Conservation (phyloP, 2,888 invertebrate species). For the Xestoiulus laeticollis region DNA sequence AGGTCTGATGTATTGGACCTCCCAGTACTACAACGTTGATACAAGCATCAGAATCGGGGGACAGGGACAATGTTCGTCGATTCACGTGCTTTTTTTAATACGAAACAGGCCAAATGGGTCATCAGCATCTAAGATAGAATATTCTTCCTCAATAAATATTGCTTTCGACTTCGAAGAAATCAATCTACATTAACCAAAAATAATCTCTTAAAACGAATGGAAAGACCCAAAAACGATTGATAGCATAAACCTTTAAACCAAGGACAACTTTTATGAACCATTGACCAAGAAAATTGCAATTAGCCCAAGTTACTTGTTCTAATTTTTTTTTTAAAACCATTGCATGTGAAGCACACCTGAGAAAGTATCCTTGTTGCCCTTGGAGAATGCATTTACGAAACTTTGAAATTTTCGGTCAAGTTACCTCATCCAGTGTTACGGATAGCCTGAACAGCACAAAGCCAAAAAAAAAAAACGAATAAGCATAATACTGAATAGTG, state of each 20-base stretch:
- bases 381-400: neutral
- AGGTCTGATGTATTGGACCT: too few relatives aligned
- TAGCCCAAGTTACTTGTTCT: neutral
- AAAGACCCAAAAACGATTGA: neutral
- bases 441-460: too few relatives aligned
- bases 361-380: neutral
- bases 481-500: too few relatives aligned
- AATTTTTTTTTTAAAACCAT: neutral
- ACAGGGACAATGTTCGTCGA: neutral
- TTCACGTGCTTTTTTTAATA: too few relatives aligned
- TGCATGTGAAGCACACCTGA: neutral
- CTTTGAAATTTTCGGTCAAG: neutral
- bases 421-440: neutral
- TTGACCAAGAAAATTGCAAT: neutral
- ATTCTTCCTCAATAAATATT: neutral
- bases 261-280: neutral
- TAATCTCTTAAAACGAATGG: neutral
- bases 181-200: too few relatives aligned
- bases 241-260: too few relatives aligned
- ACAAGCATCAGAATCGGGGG: neutral
- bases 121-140: neutral
- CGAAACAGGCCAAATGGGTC: neutral
- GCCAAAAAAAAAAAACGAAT: too few relatives aligned
- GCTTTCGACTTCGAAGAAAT: neutral
- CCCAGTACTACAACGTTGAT: neutral